Conservation (phyloP, 2,888 invertebrate species). For the Troglohyphantes excavatus region DNA sequence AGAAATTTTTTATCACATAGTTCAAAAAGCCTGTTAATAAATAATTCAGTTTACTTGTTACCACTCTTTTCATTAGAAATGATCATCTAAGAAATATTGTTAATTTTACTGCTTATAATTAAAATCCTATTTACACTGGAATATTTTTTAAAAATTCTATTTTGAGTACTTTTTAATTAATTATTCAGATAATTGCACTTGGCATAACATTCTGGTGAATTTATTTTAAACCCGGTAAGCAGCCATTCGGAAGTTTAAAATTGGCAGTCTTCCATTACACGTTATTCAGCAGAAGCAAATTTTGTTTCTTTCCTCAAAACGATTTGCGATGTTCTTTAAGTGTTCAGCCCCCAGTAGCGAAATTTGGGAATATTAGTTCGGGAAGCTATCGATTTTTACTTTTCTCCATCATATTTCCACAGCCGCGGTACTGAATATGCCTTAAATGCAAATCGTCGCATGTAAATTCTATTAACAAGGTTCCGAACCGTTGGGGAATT, state of each 20-base stretch:
- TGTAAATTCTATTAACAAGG: not conserved
- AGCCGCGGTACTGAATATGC: not conserved
- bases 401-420: not conserved
- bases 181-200: too few species aligned
- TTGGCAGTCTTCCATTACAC: constrained; percentile 1
- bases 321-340: not conserved
- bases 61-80: too few species aligned
- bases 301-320: not conserved
- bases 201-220: not conserved
- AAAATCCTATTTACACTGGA: too few species aligned
- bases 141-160: too few species aligned
- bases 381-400: not conserved
- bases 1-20: too few species aligned
- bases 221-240: not conserved
- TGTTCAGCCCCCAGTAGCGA: not conserved
- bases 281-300: not conserved
- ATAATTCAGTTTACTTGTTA: too few species aligned
- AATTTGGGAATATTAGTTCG: not conserved
- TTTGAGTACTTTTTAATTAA: too few species aligned
- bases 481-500: too few species aligned
- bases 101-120: too few species aligned
- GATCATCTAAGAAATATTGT: too few species aligned
- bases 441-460: not conserved
- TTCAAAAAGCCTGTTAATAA: too few species aligned
- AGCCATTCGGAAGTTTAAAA: not conserved